Base-by-base conservation (phyloP, 2,888 invertebrate genomes). In the Baccha elongata region DNA sequence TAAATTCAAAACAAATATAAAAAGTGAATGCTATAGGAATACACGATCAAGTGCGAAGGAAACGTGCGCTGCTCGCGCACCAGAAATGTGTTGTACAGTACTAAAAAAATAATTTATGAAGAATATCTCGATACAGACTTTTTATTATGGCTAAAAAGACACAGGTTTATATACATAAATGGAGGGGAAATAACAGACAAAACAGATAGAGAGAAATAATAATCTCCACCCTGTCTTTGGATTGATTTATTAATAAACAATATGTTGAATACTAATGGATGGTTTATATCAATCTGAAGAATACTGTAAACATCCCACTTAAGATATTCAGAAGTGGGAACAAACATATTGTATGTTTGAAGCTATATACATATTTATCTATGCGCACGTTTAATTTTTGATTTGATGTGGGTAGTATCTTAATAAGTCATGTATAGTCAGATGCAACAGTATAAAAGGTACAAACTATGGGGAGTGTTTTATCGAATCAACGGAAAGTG, bases 221-320 rank as follows among this genome's bases (percentile, higher is more conserved):
- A 4, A 23, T 8, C 46, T 60, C 67, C 58, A 46, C 40, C 46
- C 0, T 11, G 29, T 8, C 29, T 15, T 21, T 3, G 19, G 26
- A 35, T 58, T 58, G 58, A 71, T 46, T n/a, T 44, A 11, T 46
- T 17, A 21, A 40, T 23, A n/a, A 37, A 65, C 37, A 53, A 23
- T 46, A 50, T 69, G 42, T 26, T 65, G 74, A 80, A 65, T 69
- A 75, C 75, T 53, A 65, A 64, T 69, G 50, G 35, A 64, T 68
- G 42, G 53, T 29, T 62, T 62, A 32, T 7, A 32, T 32, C 29
- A 35, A 64, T 52, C 67, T 60, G 48, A 21, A 60, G 32, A 72
- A 15, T 44, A 17, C 10, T 48, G 55, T 50, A 60, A 46, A 71
- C 55, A 55, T 71, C 46, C 55, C 17, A 55, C 23, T 64, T 26